Percentiles rank a stretch among this genome's conserved stretches.
Evolutionary conservation across 2,113 vertebrate genomes (phyloP).

Genomic region (Thalassoma bifasciatum): DNA sequence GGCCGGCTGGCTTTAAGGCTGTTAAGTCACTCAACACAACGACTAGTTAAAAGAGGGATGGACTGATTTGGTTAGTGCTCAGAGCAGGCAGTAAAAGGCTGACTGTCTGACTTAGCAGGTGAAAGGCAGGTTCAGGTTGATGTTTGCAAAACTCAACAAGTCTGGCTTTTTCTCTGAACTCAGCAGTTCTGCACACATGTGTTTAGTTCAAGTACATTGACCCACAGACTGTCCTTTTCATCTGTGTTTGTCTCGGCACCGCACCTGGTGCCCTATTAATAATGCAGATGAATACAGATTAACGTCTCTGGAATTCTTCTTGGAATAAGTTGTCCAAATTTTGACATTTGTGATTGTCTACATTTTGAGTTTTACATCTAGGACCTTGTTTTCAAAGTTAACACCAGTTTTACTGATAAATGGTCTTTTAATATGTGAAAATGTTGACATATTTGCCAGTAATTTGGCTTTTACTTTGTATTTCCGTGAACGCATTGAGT

Average conservation of each 20-base stretch:
- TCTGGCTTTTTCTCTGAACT: slow-evolving; percentile 33
- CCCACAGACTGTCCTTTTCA: slow-evolving; percentile 57
- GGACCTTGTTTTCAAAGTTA: too few species aligned
- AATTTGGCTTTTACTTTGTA: too few species aligned
- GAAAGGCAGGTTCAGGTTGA: slow-evolving; percentile 71
- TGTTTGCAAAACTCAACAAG: slow-evolving; percentile 62
- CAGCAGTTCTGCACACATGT: slow-evolving; percentile 48
- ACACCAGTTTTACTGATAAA: too few species aligned
- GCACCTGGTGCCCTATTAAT: too few species aligned
- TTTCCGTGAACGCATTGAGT: too few species aligned
- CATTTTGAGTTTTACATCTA: too few species aligned
- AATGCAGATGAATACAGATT: too few species aligned
- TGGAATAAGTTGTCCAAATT: too few species aligned
- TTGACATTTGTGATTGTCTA: too few species aligned
- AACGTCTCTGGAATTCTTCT: too few species aligned
- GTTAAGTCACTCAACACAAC: slow-evolving; percentile 8
- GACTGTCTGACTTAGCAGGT: background rate
- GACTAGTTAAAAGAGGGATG: slow-evolving; percentile 27
- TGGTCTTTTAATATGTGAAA: too few species aligned
- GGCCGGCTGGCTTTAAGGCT: slow-evolving; percentile 14
- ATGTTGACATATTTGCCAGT: too few species aligned
- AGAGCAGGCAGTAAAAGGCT: slow-evolving; percentile 22
- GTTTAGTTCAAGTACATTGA: slow-evolving; percentile 51
- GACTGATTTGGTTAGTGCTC: slow-evolving; percentile 22
- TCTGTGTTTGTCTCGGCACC: slow-evolving; percentile 70